A percentile compares a stretch with the other conserved stretches of the same genome.
Evolutionary conservation across 2,888 invertebrate genomes (phyloP).

Genomic region (Parnassius smintheus): DNA sequence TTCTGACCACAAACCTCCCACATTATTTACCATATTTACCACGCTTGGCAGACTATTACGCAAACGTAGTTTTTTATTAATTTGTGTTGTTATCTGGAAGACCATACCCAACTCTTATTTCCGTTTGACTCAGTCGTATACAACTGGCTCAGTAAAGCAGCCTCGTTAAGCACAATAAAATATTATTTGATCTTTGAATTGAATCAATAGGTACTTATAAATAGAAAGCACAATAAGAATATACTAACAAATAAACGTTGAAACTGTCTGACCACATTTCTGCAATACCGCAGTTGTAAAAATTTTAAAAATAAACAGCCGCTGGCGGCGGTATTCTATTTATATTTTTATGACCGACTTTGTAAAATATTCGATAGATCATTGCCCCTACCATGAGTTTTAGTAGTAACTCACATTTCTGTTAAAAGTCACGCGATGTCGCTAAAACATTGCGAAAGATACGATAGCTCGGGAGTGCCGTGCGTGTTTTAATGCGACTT

Average conservation of each 20-base stretch:
- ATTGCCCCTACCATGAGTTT: slow-evolving; percentile 54
- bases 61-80: too few species aligned
- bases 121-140: too few species aligned
- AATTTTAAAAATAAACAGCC: slow-evolving; percentile 29
- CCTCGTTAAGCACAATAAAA: too few species aligned
- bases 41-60: too few species aligned
- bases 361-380: slow-evolving; percentile 69
- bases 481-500: slow-evolving; percentile 4
- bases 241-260: slow-evolving; percentile 10
- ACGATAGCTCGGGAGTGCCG: slow-evolving; percentile 36
- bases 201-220: not conserved
- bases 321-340: slow-evolving; percentile 50
- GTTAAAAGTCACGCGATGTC: slow-evolving; percentile 47
- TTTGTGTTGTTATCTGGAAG: too few species aligned
- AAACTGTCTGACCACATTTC: slow-evolving; percentile 7
- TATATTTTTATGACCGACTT: slow-evolving; percentile 72
- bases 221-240: slow-evolving; percentile 3
- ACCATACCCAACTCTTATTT: too few species aligned
- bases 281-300: slow-evolving; percentile 17
- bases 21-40: too few species aligned
- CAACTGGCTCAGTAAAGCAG: too few species aligned
- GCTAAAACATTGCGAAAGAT: slow-evolving; percentile 27
- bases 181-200: too few species aligned
- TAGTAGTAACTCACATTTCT: slow-evolving; percentile 31
- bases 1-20: too few species aligned